Evolutionary conservation across 2,113 vertebrate genomes (phyloP), one percentile per base, ranked within the genome.

Genomic region (Dicerorhinus sumatrensis): DNA sequence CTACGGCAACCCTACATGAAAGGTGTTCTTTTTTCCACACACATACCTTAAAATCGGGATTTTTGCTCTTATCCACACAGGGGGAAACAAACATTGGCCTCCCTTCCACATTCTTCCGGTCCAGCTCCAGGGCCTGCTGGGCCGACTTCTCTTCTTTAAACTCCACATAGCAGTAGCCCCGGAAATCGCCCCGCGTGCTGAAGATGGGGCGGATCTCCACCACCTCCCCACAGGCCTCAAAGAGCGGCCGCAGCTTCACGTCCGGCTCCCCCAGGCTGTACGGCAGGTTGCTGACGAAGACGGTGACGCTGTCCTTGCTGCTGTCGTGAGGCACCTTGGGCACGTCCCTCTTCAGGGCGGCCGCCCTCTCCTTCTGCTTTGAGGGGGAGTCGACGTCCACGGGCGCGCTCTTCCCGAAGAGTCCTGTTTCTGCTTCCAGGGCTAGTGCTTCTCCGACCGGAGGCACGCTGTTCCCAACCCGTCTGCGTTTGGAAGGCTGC

Each of bases 21-120:
- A 92, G 63, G 21, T 23, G 3, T 7, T 11, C 18, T 36, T 56
- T 46, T 17, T 4, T 8, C 39, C 23, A 51, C 5, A 21, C 21
- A 6, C 56, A 42, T 96, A 99, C 99, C 99, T 99, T 99, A 2
- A 99, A 99, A 62, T 99, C 99, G 0, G 99, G 99, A 63, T 99
- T 99, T 98, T 99, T 99, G 98, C 98, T 99, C 98, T 99, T 99
- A 98, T 99, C 99, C 7, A 99, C 99, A 83, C 99, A 99, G 0
- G 99, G 99, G 3, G 99, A 99, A 14, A 99, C 99, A 94, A 99
- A 99, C 99, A 99, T 99, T 0, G 99, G 99, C 96, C 99, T 99
- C 21, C 99, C 99, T 8, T 99, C 99, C 72, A 99, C 98, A 0
- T 98, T 98, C 36, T 97, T 98, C 18, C 99, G 99, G 95, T 99